These are phyloP conservation scores for Hydrocynus forskahlii DNA, from an alignment of 2,797 vertebrate species.

Conservation along the genomic window DNA sequence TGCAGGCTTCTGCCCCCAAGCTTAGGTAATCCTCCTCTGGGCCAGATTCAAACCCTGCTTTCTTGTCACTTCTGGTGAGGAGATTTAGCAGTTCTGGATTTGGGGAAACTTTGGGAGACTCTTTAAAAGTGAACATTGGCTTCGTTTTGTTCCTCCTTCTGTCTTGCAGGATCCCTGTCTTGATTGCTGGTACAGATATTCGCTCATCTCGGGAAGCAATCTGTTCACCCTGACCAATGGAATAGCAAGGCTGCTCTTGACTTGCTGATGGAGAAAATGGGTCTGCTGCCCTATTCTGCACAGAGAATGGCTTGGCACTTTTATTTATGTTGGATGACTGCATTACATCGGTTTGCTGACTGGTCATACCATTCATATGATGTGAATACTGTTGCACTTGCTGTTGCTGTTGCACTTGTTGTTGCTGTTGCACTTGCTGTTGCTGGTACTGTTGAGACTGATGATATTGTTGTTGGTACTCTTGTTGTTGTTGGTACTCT, in stretches of 20 bases:
- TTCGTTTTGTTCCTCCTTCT: constrained; percentile 82
- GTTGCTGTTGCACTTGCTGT: constrained; percentile 70
- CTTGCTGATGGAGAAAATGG: constrained; percentile 79
- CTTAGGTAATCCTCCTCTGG: constrained; percentile 98
- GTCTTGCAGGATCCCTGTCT: constrained; percentile 89
- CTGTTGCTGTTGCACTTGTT: constrained; percentile 71
- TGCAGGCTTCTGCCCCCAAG: constrained; percentile 97
- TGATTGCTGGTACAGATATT: constrained; percentile 92
- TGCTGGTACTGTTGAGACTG: constrained; percentile 65
- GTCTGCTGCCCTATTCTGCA: constrained; percentile 73
- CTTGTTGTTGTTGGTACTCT: constrained; percentile 60
- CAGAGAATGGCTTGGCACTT: constrained; percentile 88
- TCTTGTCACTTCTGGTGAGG: constrained; percentile 86
- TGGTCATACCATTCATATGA: constrained; percentile 83
- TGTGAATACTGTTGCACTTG: constrained; percentile 74
- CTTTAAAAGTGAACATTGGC: constrained; percentile 97
- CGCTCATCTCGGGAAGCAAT: constrained; percentile 96
- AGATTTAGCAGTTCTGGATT: constrained; percentile 92
- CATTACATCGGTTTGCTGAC: constrained; percentile 76
- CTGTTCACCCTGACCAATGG: constrained; percentile 81
- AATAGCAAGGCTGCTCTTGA: constrained; percentile 80
- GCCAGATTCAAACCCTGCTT: constrained; percentile 88
- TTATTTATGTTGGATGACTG: constrained; percentile 81
- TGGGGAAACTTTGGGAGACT: constrained; percentile 89
- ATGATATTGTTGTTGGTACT: constrained; percentile 61